Percentiles rank a stretch among this genome's conserved stretches.
These are phyloP conservation scores for Hoplodrina ambigua DNA, from an alignment of 2,888 invertebrate genomes.

Conservation along the genomic window DNA sequence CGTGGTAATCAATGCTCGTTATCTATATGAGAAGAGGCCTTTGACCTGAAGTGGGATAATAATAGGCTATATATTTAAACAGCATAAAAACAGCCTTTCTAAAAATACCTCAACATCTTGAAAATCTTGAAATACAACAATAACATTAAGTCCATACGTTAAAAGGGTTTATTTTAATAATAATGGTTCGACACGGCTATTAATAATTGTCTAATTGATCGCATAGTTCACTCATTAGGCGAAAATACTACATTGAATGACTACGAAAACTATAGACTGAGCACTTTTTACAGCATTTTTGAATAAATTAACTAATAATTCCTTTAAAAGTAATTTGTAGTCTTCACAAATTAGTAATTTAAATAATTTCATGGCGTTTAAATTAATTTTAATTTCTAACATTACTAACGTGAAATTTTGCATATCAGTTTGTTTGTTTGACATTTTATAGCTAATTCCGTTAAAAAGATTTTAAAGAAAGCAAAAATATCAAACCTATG, in stretches of 20 bases:
- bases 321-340: constrained; percentile 15
- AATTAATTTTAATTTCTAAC: too few species aligned
- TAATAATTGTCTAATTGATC: constrained; percentile 76
- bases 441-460: too few species aligned
- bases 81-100: neutral
- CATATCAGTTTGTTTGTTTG: too few species aligned
- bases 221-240: constrained; percentile 71
- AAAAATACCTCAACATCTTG: constrained; percentile 17
- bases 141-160: constrained; percentile 35
- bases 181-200: constrained; percentile 63
- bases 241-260: constrained; percentile 62
- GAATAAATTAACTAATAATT: constrained; percentile 16
- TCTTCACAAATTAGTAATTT: neutral
- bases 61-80: neutral
- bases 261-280: constrained; percentile 28
- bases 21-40: neutral
- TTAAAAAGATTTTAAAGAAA: neutral
- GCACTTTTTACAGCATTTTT: constrained; percentile 10
- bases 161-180: constrained; percentile 65
- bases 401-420: too few species aligned
- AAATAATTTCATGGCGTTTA: neutral
- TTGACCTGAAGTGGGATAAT: neutral
- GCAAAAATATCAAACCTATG: neutral
- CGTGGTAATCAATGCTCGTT: neutral
- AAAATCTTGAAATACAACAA: constrained; percentile 19